These are phyloP conservation scores for Neodiprion lecontei DNA, from an alignment of 1,140 invertebrate species.

Conservation along the genomic window DNA sequence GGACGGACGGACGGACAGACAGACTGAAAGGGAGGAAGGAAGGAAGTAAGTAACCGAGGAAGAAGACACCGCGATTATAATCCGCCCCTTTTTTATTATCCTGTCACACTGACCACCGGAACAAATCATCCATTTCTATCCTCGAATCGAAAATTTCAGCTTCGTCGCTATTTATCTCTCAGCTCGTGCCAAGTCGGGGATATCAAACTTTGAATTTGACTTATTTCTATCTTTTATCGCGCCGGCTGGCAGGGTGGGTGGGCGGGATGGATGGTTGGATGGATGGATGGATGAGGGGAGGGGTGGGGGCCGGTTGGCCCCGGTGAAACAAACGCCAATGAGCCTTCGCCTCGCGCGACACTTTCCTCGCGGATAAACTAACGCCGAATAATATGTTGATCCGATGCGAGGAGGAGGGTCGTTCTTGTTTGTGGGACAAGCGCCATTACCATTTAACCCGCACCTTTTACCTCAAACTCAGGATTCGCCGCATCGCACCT, in stretches of 20 bases:
- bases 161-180: no score
- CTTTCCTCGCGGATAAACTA: neutral
- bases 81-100: no score
- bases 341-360: neutral
- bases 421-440: neutral
- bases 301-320: neutral
- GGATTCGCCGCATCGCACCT: neutral
- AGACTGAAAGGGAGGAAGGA: no score
- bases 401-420: neutral
- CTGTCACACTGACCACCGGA: no score
- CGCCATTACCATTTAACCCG: neutral
- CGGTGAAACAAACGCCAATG: neutral
- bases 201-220: constrained; percentile 40
- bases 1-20: no score
- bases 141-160: no score
- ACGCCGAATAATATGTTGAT: neutral
- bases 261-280: constrained; percentile 19
- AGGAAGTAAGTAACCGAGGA: no score
- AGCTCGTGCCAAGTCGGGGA: neutral
- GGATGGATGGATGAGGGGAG: neutral
- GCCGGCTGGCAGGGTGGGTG: constrained; percentile 17
- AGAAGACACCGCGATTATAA: no score
- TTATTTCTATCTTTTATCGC: constrained; percentile 26
- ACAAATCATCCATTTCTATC: no score
- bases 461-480: neutral